These are phyloP conservation scores for Paramormyrops kingsleyae DNA, from an alignment of 2,113 vertebrate species.

Conservation along the genomic window DNA sequence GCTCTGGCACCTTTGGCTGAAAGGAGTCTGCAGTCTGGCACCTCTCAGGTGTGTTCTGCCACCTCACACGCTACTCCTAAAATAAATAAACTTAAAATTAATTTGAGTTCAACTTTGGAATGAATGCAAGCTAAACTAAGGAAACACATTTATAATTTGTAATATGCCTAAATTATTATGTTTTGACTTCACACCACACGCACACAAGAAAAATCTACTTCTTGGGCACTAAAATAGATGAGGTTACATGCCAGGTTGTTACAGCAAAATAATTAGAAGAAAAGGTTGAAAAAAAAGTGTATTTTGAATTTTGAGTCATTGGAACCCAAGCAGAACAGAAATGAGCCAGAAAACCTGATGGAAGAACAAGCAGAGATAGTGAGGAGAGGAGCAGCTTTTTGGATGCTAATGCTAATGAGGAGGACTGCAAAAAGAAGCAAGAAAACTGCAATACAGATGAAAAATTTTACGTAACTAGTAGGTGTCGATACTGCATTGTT, in stretches of 20 bases:
- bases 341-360: background rate
- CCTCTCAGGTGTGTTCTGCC: too few relatives aligned
- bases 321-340: too few relatives aligned
- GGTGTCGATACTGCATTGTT: background rate
- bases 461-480: background rate
- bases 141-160: background rate
- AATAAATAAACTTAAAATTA: background rate
- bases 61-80: background rate
- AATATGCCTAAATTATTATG: background rate
- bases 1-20: too few relatives aligned
- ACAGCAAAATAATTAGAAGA: background rate
- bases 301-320: too few relatives aligned
- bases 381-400: background rate
- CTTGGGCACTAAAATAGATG: background rate
- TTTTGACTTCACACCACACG: background rate
- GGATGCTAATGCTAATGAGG: background rate
- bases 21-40: too few relatives aligned
- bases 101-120: too few relatives aligned
- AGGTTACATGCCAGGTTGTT: background rate
- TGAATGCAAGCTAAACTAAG: background rate
- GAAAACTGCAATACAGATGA: background rate
- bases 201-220: background rate
- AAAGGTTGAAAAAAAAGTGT: background rate
- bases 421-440: background rate
- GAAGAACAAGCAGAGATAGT: background rate